Percentiles rank a stretch among this genome's conserved stretches.
These are phyloP conservation scores for Orchestes rusci DNA, from an alignment of 2,888 invertebrate species.

Conservation along the genomic window DNA sequence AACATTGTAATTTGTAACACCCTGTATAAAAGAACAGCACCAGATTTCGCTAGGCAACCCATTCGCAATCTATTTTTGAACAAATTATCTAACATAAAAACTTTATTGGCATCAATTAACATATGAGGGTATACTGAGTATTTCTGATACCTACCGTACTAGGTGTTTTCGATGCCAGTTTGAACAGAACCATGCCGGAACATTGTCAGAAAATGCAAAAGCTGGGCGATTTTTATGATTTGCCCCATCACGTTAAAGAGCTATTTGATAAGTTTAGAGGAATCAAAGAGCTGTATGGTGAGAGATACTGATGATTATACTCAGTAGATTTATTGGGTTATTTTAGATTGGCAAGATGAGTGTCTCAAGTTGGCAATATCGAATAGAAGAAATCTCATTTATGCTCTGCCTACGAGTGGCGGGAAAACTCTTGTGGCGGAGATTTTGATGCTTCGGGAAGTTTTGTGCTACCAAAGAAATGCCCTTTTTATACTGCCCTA, in stretches of 20 bases:
- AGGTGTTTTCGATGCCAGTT: slow-evolving; percentile 8
- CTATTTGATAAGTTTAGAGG: slow-evolving; percentile 70
- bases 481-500: slow-evolving; percentile 87
- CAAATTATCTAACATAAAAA: too few relatives aligned
- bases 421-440: slow-evolving; percentile 97
- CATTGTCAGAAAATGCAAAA: slow-evolving; percentile 21
- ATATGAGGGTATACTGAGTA: too few relatives aligned
- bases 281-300: slow-evolving; percentile 77
- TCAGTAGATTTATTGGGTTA: neutral
- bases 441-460: slow-evolving; percentile 81
- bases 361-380: slow-evolving; percentile 73
- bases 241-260: slow-evolving; percentile 62
- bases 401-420: slow-evolving; percentile 92
- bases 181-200: slow-evolving; percentile 25
- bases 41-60: too few relatives aligned
- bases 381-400: slow-evolving; percentile 73
- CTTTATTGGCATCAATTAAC: too few relatives aligned
- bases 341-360: slow-evolving; percentile 88
- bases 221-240: slow-evolving; percentile 65
- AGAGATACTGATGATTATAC: too few relatives aligned
- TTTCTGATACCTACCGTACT: neutral
- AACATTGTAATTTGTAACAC: too few relatives aligned
- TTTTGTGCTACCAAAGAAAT: slow-evolving; percentile 73
- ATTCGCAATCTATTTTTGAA: too few relatives aligned
- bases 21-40: too few relatives aligned